A percentile compares a stretch with the other conserved stretches of the same genome.
phyloP scores from a whole-genome alignment of 2,113 vertebrate genomes.

The Pterocles gutturalis region DNA sequence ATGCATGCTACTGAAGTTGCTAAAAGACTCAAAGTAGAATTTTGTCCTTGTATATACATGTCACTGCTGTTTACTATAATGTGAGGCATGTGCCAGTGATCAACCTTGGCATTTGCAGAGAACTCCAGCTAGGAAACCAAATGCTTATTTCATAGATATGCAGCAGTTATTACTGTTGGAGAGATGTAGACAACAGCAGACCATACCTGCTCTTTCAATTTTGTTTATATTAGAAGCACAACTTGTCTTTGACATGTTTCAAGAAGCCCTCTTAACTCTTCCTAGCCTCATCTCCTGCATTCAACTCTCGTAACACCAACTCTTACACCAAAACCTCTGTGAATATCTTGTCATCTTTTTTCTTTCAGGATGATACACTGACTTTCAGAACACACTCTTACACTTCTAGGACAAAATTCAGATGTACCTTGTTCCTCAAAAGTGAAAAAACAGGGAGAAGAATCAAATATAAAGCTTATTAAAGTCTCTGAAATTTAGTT shows the following conservation, averaged over 20 bases:
- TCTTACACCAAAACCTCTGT: neutral
- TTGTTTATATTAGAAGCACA: neutral
- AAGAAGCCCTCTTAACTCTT: neutral
- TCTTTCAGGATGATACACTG: neutral
- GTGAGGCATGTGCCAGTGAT: neutral
- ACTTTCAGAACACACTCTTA: neutral
- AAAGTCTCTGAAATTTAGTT: neutral
- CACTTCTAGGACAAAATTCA: neutral
- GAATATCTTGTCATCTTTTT: neutral
- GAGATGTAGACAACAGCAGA: neutral
- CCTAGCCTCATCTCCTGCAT: neutral
- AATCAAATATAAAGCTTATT: neutral
- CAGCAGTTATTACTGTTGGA: neutral
- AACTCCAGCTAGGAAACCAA: slow-evolving; percentile 46
- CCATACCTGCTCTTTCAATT: neutral
- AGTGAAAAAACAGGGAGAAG: neutral
- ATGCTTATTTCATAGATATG: neutral
- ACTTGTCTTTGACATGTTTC: neutral
- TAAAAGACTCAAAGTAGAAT: neutral
- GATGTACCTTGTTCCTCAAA: neutral
- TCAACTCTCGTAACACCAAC: neutral
- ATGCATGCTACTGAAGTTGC: neutral
- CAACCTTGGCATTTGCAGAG: slow-evolving; percentile 6
- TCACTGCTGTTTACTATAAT: neutral
- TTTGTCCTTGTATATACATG: slow-evolving; percentile 16